Evolutionary conservation across 2,797 vertebrate species (phyloP).

Genomic region (Rousettus madagascariensis): DNA sequence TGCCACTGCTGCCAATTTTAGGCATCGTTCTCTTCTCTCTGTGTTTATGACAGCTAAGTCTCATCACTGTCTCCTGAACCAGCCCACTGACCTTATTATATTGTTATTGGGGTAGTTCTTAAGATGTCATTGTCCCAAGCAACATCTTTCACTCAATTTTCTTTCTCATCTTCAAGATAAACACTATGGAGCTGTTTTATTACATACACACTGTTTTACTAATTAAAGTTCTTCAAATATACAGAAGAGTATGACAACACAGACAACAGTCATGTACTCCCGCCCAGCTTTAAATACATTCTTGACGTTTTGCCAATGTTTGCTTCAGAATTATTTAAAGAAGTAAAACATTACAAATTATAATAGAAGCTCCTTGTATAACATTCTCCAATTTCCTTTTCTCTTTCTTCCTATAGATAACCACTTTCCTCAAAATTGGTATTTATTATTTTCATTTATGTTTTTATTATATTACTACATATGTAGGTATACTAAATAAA

Average conservation of each 20-base stretch:
- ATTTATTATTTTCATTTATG: not conserved
- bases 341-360: slow-evolving; percentile 8
- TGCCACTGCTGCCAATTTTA: slow-evolving; percentile 33
- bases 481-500: not conserved
- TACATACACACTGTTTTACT: not conserved
- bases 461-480: not conserved
- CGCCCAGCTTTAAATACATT: not conserved
- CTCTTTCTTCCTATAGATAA: not conserved
- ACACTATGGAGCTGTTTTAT: not conserved
- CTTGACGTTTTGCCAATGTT: slow-evolving; percentile 11
- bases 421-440: not conserved
- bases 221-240: slow-evolving; percentile 29
- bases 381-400: not conserved
- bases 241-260: not conserved
- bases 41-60: slow-evolving; percentile 19
- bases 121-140: not conserved
- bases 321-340: not conserved
- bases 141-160: slow-evolving; percentile 19
- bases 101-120: not conserved
- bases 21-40: not conserved
- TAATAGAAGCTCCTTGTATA: not conserved
- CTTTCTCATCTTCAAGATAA: slow-evolving; percentile 49
- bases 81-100: not conserved
- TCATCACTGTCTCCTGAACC: slow-evolving; percentile 37
- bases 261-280: not conserved